These are phyloP conservation scores for Eurytemora carolleeae DNA, from an alignment of 1,140 invertebrate species.

Conservation along the genomic window DNA sequence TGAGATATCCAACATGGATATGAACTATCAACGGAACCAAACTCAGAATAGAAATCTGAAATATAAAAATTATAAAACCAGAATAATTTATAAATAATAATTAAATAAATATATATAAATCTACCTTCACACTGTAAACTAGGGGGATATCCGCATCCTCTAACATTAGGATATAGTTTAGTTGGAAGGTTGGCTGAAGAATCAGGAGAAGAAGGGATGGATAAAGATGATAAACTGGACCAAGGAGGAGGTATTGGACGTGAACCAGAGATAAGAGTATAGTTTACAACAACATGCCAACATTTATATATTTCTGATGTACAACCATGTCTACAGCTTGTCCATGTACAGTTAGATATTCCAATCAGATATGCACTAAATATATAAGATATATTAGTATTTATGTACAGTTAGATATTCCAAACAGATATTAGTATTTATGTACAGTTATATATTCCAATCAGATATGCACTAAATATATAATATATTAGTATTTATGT, in stretches of 20 bases:
- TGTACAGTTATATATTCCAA: too few relatives aligned
- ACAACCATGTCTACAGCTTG: constrained; percentile 23
- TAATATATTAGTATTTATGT: too few relatives aligned
- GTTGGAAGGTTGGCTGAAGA: too few relatives aligned
- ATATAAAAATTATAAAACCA: not conserved
- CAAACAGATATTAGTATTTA: too few relatives aligned
- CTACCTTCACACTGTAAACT: constrained; percentile 20
- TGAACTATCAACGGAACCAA: not conserved
- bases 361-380: constrained; percentile 17
- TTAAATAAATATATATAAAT: too few relatives aligned
- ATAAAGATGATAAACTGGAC: constrained; percentile 10
- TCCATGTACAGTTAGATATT: constrained; percentile 24
- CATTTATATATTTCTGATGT: constrained; percentile 23
- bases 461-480: too few relatives aligned
- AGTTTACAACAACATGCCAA: constrained; percentile 18
- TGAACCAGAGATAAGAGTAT: not conserved
- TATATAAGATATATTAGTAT: too few relatives aligned
- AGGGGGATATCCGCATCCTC: constrained; percentile 24
- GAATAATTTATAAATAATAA: too few relatives aligned
- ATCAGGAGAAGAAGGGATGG: too few relatives aligned
- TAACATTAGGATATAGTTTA: constrained; percentile 22
- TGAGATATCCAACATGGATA: constrained; percentile 12
- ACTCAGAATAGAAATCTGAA: constrained; percentile 6
- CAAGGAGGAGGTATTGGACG: constrained; percentile 10
- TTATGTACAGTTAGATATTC: too few relatives aligned